These are phyloP conservation scores for Drosophila quinaria DNA, from an alignment of 2,888 invertebrate genomes.

Conservation along the genomic window DNA sequence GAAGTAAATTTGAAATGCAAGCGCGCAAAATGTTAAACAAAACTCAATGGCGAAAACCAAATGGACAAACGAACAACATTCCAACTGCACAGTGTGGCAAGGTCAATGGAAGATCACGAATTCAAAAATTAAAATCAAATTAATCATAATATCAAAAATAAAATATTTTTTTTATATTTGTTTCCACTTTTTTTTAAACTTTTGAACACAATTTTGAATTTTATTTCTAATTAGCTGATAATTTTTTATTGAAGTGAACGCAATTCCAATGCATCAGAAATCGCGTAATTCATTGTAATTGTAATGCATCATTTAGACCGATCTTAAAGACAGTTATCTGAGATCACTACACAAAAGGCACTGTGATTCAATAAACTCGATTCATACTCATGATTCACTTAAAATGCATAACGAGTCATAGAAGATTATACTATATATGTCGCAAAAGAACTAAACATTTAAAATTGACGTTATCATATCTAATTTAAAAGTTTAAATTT, in stretches of 20 bases:
- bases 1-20: conserved; percentile 36
- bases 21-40: conserved; percentile 27
- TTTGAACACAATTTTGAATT: no score
- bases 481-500: conserved; percentile 1
- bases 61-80: conserved; percentile 36
- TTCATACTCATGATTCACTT: not conserved
- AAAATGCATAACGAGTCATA: not conserved
- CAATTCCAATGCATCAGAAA: not conserved
- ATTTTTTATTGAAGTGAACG: not conserved
- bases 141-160: not conserved
- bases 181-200: no score
- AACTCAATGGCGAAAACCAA: conserved; percentile 38
- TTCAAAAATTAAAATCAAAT: not conserved
- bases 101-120: not conserved
- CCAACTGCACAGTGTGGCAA: conserved; percentile 46
- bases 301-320: not conserved
- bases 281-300: not conserved
- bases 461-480: not conserved
- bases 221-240: not conserved
- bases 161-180: no score
- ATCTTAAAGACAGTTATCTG: not conserved
- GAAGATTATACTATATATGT: no score
- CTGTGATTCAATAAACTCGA: not conserved
- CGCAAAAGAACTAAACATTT: not conserved
- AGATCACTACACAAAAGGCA: not conserved